Evolutionary conservation across 2,797 vertebrate genomes (phyloP).

Genomic region (Cynopterus sphinx): DNA sequence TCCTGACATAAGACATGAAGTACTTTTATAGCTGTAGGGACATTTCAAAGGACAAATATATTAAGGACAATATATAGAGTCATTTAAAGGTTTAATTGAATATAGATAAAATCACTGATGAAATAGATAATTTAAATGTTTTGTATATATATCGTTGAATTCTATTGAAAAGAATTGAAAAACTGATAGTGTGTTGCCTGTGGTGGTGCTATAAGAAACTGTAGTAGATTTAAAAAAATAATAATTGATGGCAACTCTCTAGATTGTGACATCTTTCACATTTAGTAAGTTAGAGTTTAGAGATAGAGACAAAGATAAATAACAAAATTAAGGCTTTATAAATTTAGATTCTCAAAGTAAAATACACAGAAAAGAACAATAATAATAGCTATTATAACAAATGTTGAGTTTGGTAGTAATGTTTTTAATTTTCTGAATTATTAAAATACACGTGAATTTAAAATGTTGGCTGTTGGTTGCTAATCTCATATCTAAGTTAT

Average conservation of each 20-base stretch:
- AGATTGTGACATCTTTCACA: neutral
- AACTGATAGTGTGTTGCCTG: neutral
- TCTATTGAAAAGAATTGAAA: conserved; percentile 44
- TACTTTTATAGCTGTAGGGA: accelerated
- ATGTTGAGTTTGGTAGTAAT: neutral
- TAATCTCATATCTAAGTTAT: neutral
- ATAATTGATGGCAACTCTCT: neutral
- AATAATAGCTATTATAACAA: neutral
- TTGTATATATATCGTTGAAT: neutral
- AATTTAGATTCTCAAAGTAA: neutral
- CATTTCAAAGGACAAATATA: neutral
- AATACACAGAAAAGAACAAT: neutral
- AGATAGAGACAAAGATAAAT: conserved; percentile 3
- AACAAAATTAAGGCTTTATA: conserved; percentile 45
- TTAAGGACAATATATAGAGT: neutral
- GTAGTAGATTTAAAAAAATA: conserved; percentile 22
- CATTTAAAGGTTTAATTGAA: neutral
- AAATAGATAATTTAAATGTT: conserved; percentile 34
- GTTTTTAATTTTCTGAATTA: neutral
- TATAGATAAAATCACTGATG: neutral
- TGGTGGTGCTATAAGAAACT: neutral
- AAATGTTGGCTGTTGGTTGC: neutral
- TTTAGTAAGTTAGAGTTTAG: conserved; percentile 63
- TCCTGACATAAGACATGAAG: neutral
- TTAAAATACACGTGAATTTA: neutral